Evolutionary conservation across 2,888 invertebrate species (phyloP), one percentile per base, ranked within the genome.

Genomic region (Pinctada fucata): DNA sequence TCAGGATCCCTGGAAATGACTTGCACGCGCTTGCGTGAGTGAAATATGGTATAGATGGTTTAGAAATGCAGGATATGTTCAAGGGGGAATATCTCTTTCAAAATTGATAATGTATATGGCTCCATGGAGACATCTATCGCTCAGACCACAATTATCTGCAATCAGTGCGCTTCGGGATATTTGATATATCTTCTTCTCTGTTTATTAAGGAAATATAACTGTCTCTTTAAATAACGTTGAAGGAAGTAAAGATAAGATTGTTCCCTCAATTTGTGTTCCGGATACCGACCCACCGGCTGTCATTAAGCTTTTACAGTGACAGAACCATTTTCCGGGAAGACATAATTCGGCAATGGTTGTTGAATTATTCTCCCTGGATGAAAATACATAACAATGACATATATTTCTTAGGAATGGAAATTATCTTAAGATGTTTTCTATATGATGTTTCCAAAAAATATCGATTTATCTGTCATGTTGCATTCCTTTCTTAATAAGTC

Each of bases 221-320:
- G 69, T 70, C 76, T 70, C 52, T 52, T 69, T 63, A 69, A 49
- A 49, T 10, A 13, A 73, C 52, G 47, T 49, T 45, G 66, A 31
- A 10, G 31, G 70, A 51, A 69, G 58, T 64, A 73, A 63, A 66
- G 67, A 76, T 64, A 78, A 66, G 69, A 48, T 72, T 47, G 58
- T 72, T 52, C 47, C 13, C 51, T 13, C 58, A 58, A 58, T 58
- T 58, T 58, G 58, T 58, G 58, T 13, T 58, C 58, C 31, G 13
- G 58, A 58, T 58, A 58, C 13, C 8, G 58, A 13, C 8, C 6
- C 6, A 58, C 58, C 58, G 58, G 58, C 58, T 58, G 58, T 58
- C 58, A 58, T 58, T 58, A 58, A 6, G 58, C 58, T 58, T 58
- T 58, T 58, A 10, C 6, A 58, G 58, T 58, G 58, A 58, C 58